Evolutionary conservation across 1,140 invertebrate species (phyloP), one percentile per base, ranked within the genome.

Genomic region (Drosophila kanapiae): DNA sequence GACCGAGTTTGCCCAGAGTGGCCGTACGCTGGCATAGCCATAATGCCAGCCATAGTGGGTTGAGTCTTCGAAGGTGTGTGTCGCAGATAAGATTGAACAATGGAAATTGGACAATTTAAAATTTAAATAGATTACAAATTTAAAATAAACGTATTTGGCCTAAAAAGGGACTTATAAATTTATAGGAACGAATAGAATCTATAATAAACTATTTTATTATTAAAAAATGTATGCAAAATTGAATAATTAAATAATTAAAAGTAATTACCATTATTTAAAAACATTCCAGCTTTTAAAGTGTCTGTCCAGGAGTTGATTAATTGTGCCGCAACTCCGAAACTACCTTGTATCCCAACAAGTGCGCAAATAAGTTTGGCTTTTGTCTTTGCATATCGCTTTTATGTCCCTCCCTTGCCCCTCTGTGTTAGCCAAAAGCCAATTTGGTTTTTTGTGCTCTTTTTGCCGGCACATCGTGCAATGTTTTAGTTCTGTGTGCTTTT

Each of bases 371-470:
- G 60, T 37, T 49, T 53, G 18, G 11, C n/a, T 29, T 63, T 68
- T 33, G 18, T 11, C 10, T 27, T 62, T 51, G 16, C 18, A 56
- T 48, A 48, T 43, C 14, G 7, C 16, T 23, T 60, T 49, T 27
- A 10, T 40, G 10, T 14, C 33, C 27, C 23, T 18, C 9, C n/a
- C 9, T 23, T n/a, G 54, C 13, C 9, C 11, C 45, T 40, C 29
- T n/a, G 38, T 59, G 67, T 54, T 48, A 64, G 53, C 62, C 38
- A 63, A 79, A 75, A 77, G 74, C 48, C 57, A 72, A 81, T 65
- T 80, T 84, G 38, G 49, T 56, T 77, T 71, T 64, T 77, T 49
- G 37, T 60, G 38, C 33, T 43, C 1, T 13, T 64, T 64, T 64
- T 57, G 40, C 59, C 67, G 78, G 51, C 53, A 58, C 13, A 63